A percentile compares a stretch with the other conserved stretches of the same genome.
phyloP scores from a whole-genome alignment of 2,797 vertebrate genomes.

The Chelonia mydas region DNA sequence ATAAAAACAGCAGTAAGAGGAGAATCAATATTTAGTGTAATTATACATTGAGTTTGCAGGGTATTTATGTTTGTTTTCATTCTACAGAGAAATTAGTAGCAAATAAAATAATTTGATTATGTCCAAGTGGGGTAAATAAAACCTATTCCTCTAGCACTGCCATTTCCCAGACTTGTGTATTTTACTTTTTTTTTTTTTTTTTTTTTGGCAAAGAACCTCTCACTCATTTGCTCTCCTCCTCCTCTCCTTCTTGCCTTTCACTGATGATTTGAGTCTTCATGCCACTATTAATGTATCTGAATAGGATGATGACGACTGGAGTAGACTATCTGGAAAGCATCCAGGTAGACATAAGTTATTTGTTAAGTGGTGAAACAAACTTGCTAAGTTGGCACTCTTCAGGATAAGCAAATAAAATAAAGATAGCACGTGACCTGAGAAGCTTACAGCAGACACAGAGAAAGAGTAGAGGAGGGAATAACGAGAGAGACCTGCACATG shows the following conservation, averaged over 20 bases:
- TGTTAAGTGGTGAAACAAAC: neutral
- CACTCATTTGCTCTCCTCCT: neutral
- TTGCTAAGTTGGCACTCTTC: neutral
- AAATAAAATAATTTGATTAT: neutral
- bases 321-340: neutral
- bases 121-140: neutral
- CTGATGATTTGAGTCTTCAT: neutral
- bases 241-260: fast-evolving
- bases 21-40: fast-evolving
- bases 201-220: neutral
- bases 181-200: too few species aligned
- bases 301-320: neutral
- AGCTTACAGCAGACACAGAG: fast-evolving
- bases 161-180: neutral
- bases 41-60: neutral
- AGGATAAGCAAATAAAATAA: neutral
- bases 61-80: neutral
- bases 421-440: too few species aligned
- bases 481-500: fast-evolving
- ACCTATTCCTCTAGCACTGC: fast-evolving
- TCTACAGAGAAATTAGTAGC: neutral
- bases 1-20: neutral
- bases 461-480: neutral
- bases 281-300: neutral
- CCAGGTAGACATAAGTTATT: fast-evolving